Conservation (phyloP, 2,888 invertebrate genomes). For the Griposia aprilina region DNA sequence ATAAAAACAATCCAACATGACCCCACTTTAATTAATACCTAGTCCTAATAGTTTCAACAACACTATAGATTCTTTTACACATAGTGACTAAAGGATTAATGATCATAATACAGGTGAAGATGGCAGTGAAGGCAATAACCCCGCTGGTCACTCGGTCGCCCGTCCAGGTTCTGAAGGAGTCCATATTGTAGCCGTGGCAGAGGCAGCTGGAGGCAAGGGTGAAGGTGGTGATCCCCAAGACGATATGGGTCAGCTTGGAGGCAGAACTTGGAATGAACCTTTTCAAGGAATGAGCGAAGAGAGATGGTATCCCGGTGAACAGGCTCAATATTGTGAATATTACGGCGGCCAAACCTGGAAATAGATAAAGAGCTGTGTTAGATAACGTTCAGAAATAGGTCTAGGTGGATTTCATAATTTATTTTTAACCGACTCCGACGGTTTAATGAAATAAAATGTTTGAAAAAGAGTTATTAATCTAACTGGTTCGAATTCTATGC, state of each 20-base stretch:
- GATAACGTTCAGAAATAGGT: background rate
- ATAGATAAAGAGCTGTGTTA: conserved; percentile 8
- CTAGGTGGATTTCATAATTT: background rate
- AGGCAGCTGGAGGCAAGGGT: conserved; percentile 73
- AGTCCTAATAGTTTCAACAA: conserved; percentile 36
- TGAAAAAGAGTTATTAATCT: background rate
- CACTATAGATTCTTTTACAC: conserved; percentile 64
- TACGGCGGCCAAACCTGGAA: conserved; percentile 76
- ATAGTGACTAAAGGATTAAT: conserved; percentile 76
- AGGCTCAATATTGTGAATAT: conserved; percentile 75
- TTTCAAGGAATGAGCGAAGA: conserved; percentile 73
- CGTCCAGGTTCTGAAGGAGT: conserved; percentile 75
- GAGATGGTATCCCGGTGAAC: conserved; percentile 73
- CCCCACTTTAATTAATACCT: conserved; percentile 16
- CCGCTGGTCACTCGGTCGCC: conserved; percentile 66
- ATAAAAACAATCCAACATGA: background rate
- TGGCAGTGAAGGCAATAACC: conserved; percentile 72
- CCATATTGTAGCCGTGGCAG: conserved; percentile 78
- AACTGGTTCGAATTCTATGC: background rate
- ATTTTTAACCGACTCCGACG: background rate
- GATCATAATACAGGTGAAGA: conserved; percentile 74
- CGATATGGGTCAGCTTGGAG: conserved; percentile 75
- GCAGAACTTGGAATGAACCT: conserved; percentile 68
- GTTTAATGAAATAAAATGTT: background rate
- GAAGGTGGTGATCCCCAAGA: conserved; percentile 77